Base-by-base conservation (phyloP, 2,888 invertebrate genomes). In the Cordilura impudica region DNA sequence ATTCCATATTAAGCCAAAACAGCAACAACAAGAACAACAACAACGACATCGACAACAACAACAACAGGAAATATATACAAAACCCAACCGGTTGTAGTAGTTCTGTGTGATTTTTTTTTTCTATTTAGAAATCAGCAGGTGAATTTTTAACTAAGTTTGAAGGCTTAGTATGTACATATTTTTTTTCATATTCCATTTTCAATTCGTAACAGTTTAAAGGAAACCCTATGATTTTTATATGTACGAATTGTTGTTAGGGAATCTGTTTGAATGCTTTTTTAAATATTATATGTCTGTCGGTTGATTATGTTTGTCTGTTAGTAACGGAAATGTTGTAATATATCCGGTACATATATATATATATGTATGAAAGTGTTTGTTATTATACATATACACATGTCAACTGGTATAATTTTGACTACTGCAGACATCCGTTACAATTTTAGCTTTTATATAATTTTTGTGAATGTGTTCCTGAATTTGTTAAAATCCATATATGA, bases 261-360 rank as follows among this genome's bases (percentile, higher is more conserved):
- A 49, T 47, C 16, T 18, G 45, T 18, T n/a, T n/a, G n/a, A n/a
- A 16, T 53, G 14, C 35, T 45, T 63, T 54, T 47, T 47, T 49
- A 39, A 63, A 35, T 63, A 45, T 19, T 31, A 58, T 6, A 47
- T 4, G 14, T 45, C 10, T 47, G 31, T 58, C 12, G 43, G 1
- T 45, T 49, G 26, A 18, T 8, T 61, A n/a, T 47, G 23, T 26
- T 19, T 45, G 18, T 45, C 29, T 47, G 67, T 56, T 66, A 35
- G 70, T 74, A 79, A 58, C 71, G 79, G 79, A 79, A 75, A 75
- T 79, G 67, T 72, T 79, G 67, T 75, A 75, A 75, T 75, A 69
- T 54, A 75, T 79, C 79, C 79, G 79, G 49, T 67, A 51, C 54
- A 61, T 56, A 18, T 63, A 31, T 63, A 16, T 71, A 39, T 10